These are phyloP conservation scores for Cephalophus harveyi DNA, from an alignment of 2,113 vertebrate species.

Conservation along the genomic window DNA sequence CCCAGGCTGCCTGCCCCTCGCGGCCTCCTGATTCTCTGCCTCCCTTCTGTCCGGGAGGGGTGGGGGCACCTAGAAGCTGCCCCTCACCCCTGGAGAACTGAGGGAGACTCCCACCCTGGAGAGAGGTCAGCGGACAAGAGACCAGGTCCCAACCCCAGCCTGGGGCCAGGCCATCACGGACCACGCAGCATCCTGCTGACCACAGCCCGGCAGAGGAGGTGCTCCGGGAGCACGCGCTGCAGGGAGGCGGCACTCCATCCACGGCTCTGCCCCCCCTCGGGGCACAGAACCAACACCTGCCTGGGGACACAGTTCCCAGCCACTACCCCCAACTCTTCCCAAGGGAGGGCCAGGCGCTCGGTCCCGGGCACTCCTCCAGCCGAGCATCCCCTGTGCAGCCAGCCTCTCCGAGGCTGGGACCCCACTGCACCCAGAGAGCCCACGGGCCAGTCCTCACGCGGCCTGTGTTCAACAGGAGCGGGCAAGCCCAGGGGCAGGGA, in stretches of 20 bases:
- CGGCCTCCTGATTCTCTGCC: neutral
- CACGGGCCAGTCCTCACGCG: rapidly evolving
- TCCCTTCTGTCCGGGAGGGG: rapidly evolving
- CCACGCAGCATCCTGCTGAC: rapidly evolving
- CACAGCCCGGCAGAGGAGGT: neutral
- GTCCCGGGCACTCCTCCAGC: neutral
- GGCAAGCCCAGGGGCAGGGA: rapidly evolving
- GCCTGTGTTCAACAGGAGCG: rapidly evolving
- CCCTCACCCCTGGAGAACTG: rapidly evolving
- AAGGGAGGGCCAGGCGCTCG: rapidly evolving
- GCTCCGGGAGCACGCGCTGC: rapidly evolving
- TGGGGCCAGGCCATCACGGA: neutral
- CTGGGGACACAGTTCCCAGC: rapidly evolving
- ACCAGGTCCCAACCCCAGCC: neutral
- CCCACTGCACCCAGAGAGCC: neutral
- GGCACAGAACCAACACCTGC: rapidly evolving
- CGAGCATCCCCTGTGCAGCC: rapidly evolving
- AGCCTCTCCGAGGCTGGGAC: rapidly evolving
- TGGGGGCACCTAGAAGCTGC: neutral
- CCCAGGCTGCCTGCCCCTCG: neutral
- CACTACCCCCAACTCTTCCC: rapidly evolving
- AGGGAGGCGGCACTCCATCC: neutral
- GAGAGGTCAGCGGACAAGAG: neutral
- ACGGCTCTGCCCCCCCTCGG: rapidly evolving
- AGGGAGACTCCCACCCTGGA: neutral